These are phyloP conservation scores for Turritopsis rubra DNA, from an alignment of 30 jellyfish, hydroid and myxozoan genomes.

Conservation along the genomic window DNA sequence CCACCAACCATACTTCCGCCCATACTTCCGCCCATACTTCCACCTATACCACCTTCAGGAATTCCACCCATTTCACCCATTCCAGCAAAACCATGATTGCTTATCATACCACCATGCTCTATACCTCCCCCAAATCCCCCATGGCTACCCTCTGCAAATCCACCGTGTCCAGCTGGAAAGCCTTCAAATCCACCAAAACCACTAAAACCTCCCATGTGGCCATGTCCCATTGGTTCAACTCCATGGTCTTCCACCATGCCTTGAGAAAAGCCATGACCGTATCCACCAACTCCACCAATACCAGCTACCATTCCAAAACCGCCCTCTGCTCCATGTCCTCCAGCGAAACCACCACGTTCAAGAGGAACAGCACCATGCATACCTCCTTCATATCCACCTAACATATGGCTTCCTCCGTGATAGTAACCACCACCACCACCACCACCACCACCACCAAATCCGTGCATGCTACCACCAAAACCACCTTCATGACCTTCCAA, in stretches of 20 bases:
- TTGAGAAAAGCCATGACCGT: conserved; percentile 40
- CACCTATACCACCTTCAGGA: conserved; percentile 23
- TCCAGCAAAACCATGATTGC: conserved; percentile 22
- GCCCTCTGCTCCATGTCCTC: conserved; percentile 39
- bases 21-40: conserved; percentile 25
- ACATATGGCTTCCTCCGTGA: conserved; percentile 42
- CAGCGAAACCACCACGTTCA: conserved; percentile 38
- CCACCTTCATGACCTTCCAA: conserved; percentile 56
- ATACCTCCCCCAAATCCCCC: conserved; percentile 31
- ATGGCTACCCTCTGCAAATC: conserved; percentile 39
- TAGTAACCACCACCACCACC: conserved; percentile 31
- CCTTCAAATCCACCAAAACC: conserved; percentile 42
- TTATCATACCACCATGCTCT: conserved; percentile 20
- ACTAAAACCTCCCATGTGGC: conserved; percentile 49
- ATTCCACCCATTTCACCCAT: conserved; percentile 42
- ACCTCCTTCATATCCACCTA: conserved; percentile 62
- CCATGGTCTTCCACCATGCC: conserved; percentile 47
- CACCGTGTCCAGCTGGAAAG: conserved; percentile 27
- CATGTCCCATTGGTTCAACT: background rate
- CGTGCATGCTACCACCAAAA: conserved; percentile 22
- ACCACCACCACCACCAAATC: conserved; percentile 46
- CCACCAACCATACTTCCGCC: conserved; percentile 23
- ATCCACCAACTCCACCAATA: conserved; percentile 69
- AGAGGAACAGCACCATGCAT: conserved; percentile 44
- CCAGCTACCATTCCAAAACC: conserved; percentile 42